phyloP scores from a whole-genome alignment of 2,888 invertebrate species.

The Sceliomorpha sp. region DNA sequence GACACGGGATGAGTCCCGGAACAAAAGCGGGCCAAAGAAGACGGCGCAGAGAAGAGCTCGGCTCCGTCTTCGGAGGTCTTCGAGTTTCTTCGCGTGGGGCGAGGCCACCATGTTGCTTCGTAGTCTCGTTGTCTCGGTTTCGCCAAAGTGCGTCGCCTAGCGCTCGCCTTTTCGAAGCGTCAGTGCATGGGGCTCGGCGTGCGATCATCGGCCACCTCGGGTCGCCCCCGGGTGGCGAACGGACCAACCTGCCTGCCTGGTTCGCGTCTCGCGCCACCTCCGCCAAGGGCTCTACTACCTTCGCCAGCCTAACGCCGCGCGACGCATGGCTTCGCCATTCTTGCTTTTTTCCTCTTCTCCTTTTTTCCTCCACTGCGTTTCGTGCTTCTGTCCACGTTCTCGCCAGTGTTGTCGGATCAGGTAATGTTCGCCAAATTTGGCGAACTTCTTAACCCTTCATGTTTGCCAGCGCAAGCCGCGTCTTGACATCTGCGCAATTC shows the following conservation, averaged over 20 bases:
- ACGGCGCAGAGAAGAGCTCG: constrained; percentile 38
- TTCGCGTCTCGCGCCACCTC: constrained; percentile 62
- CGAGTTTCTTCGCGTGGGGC: constrained; percentile 79
- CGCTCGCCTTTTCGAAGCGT: constrained; percentile 29
- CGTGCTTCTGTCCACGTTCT: constrained; percentile 53
- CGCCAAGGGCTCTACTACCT: constrained; percentile 48
- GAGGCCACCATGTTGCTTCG: constrained; percentile 78
- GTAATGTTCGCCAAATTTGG: constrained; percentile 51
- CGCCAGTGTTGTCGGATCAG: constrained; percentile 53
- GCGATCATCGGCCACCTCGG: constrained; percentile 76
- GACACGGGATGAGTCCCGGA: constrained; percentile 25
- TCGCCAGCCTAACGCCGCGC: constrained; percentile 51
- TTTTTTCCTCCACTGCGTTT: constrained; percentile 38
- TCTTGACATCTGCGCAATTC: too few species aligned
- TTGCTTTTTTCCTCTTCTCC: constrained; percentile 7
- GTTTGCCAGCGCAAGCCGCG: background rate
- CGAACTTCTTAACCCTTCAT: constrained; percentile 33
- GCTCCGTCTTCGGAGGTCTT: constrained; percentile 75
- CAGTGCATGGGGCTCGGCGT: constrained; percentile 67
- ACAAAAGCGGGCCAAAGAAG: constrained; percentile 35
- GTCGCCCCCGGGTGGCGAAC: constrained; percentile 77
- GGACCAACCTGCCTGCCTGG: constrained; percentile 74
- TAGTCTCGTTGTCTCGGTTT: constrained; percentile 55
- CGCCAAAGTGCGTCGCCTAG: constrained; percentile 26
- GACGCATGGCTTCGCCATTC: constrained; percentile 30